Base-by-base conservation (phyloP, 2,113 vertebrate genomes). In the Etheostoma cragini region DNA sequence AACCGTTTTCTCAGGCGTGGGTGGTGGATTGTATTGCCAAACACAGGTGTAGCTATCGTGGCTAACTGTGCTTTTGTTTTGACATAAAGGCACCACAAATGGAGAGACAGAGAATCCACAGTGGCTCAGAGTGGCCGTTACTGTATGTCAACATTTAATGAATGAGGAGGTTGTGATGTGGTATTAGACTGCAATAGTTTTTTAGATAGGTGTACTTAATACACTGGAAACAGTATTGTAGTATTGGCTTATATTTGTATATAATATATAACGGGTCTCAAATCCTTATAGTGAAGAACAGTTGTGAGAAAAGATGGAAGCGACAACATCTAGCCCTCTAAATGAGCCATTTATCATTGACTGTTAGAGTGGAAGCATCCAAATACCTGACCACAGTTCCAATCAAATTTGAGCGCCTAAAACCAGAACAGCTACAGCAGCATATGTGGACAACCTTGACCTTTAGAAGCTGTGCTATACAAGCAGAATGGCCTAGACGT, bases 401-500 rank as follows among this genome's bases (percentile, higher is more conserved):
- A 26, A 69, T 61, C 1, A 56, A 56, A 82, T 45, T 30, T 24
- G 22, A 15, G 12, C 7, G 3, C 24, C 17, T 58, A 26, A 54
- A 72, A 73, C 17, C 22, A 35, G 24, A 46, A 7, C 1, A 10
- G 22, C 21, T 47, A 47, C 38, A 64, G 50, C 70, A 35, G 62
- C 69, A 78, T 72, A 76, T 10, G 19, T 45, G 68, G 13, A 81
- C 64, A 70, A 58, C 66, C 82, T 87, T 78, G 21, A 76, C 58
- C 83, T 42, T 45, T n/a, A n/a, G 76, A 79, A 76, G 78, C 82
- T 82, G 76, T 8, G 54, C 83, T 72, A 78, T 87, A 91, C 87
- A 88, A 73, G 73, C 83, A 81, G 90, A 93, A 89, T 26, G 77
- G 68, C 42, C 92, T 90, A 85, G 90, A 94, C 89, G 83, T 73